Evolutionary conservation across 2,797 vertebrate species (phyloP).

Genomic region (Gallinago solitaria): DNA sequence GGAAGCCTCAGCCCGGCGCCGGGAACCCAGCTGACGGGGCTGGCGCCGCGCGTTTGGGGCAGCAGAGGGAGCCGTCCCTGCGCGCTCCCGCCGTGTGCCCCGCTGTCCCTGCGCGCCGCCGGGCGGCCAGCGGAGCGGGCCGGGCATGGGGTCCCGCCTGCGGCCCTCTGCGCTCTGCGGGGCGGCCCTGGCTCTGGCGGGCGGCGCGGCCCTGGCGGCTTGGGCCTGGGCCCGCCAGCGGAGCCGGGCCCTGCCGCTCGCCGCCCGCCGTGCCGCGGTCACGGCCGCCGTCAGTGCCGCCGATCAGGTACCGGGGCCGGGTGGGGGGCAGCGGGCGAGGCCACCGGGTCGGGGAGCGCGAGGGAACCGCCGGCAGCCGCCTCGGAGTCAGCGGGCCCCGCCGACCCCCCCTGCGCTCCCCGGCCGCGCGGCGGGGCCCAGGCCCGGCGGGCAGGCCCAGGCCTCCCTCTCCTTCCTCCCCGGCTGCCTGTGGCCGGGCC

Average conservation of each 20-base stretch:
- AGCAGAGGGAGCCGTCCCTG: not conserved
- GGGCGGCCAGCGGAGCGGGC: not conserved
- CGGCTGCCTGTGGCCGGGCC: not conserved
- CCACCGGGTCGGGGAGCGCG: not conserved
- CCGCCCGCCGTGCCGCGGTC: not conserved
- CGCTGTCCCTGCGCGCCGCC: too few relatives aligned
- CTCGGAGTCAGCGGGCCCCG: not conserved
- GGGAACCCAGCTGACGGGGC: not conserved
- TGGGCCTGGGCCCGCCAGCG: not conserved
- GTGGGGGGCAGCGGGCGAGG: not conserved
- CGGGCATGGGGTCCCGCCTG: not conserved
- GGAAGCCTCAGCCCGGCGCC: rapidly evolving
- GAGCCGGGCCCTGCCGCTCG: not conserved
- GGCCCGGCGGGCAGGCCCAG: not conserved
- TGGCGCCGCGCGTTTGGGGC: not conserved
- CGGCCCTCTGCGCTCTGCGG: not conserved
- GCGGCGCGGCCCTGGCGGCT: not conserved
- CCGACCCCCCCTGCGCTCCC: not conserved
- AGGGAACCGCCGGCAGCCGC: too few relatives aligned
- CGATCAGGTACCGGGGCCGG: not conserved
- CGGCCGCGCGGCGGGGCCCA: not conserved
- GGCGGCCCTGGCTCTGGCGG: not conserved
- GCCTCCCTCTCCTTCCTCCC: not conserved
- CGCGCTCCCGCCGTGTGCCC: not conserved
- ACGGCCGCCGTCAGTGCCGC: not conserved